Percentiles rank a stretch among this genome's conserved stretches.
These are phyloP conservation scores for Argentina silus DNA, from an alignment of 2,797 vertebrate species.

Conservation along the genomic window DNA sequence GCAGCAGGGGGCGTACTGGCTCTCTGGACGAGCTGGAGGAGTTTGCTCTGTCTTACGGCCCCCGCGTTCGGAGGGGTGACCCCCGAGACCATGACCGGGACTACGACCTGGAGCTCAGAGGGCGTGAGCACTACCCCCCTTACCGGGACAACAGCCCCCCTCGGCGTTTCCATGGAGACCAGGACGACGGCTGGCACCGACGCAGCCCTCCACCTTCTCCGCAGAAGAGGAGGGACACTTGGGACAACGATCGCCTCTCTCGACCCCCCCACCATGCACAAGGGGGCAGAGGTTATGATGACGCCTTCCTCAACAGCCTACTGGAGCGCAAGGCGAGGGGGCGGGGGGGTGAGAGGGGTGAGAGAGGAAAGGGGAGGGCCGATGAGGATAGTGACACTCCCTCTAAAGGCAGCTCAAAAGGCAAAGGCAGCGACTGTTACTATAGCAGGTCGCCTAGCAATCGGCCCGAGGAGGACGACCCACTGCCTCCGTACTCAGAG, in stretches of 20 bases:
- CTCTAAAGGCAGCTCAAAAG: conserved; percentile 87
- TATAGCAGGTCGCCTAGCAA: conserved; percentile 82
- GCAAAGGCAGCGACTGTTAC: conserved; percentile 75
- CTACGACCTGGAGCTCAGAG: conserved; percentile 67
- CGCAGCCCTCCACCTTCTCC: conserved; percentile 81
- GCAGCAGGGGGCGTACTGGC: conserved; percentile 82
- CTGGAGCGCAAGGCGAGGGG: conserved; percentile 87
- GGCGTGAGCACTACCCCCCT: conserved; percentile 16
- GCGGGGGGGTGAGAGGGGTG: conserved; percentile 69
- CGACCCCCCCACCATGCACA: conserved; percentile 64
- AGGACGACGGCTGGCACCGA: conserved; percentile 67
- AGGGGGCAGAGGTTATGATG: conserved; percentile 81
- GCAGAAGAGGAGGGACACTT: conserved; percentile 82
- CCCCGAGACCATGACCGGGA: conserved; percentile 70
- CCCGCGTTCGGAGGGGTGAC: conserved; percentile 68
- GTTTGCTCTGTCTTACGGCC: conserved; percentile 80
- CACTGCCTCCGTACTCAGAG: conserved; percentile 93
- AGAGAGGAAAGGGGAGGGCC: conserved; percentile 56
- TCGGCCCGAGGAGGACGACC: conserved; percentile 85
- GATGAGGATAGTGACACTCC: conserved; percentile 89
- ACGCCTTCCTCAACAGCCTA: conserved; percentile 82
- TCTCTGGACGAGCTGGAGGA: conserved; percentile 96
- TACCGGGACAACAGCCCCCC: conserved; percentile 61
- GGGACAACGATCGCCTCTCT: conserved; percentile 78
- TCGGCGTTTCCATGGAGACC: conserved; percentile 58